Percentiles rank a stretch among this genome's conserved stretches.
phyloP scores from a whole-genome alignment of 2,888 invertebrate genomes.

The Periphyllus acericola region DNA sequence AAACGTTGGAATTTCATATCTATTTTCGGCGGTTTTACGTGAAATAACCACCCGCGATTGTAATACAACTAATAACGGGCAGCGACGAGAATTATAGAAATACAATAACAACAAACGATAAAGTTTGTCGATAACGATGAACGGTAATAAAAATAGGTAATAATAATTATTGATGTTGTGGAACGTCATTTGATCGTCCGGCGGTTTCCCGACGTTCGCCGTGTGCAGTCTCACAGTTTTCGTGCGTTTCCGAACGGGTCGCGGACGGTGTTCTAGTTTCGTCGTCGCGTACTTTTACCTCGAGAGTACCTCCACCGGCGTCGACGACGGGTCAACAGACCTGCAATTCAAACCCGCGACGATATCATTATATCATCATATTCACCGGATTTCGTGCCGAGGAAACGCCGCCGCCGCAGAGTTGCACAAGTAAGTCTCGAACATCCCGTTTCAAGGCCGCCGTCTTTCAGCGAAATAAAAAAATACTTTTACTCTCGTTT shows the following conservation, averaged over 20 bases:
- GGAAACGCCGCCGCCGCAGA: too few relatives aligned
- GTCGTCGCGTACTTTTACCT: background rate
- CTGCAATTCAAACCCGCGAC: background rate
- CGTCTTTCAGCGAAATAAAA: background rate
- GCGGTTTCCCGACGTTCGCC: background rate
- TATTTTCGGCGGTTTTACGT: constrained; percentile 40
- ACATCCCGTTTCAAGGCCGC: background rate
- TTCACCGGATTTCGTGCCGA: too few relatives aligned
- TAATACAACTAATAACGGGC: background rate
- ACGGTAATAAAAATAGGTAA: background rate
- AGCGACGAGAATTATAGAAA: too few relatives aligned
- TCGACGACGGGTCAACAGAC: background rate
- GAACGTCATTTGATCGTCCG: background rate
- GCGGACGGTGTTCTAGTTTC: background rate
- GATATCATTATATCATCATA: too few relatives aligned
- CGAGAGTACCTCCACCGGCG: background rate
- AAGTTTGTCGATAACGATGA: background rate
- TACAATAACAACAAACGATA: background rate
- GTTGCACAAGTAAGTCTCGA: background rate
- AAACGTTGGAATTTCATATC: constrained; percentile 40
- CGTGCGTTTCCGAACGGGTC: too few relatives aligned
- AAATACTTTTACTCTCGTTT: background rate
- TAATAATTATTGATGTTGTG: background rate
- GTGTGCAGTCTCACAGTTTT: background rate
- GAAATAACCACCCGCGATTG: background rate